Base-by-base conservation (phyloP, 2,888 invertebrate species). In the Drosophila pseudotakahashii region DNA sequence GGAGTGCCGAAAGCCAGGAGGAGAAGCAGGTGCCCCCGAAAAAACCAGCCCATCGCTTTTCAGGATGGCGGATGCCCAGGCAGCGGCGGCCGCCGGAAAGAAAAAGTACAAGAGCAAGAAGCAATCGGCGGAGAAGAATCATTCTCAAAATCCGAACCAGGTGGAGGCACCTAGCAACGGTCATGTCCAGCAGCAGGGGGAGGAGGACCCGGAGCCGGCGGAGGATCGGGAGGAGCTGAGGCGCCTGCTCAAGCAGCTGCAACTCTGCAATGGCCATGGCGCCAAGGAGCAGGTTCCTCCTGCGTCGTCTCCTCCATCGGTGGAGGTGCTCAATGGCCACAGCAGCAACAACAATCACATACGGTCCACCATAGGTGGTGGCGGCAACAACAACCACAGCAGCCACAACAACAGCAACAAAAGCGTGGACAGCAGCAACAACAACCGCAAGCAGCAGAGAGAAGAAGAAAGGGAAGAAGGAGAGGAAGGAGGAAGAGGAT, bases 71-170 rank as follows among this genome's bases (percentile, higher is more conserved):
- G 85, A 84, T 69, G 70, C 78, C 64, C 78, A 71, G 63, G 76
- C 80, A 59, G 76, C 73, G 62, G 60, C 77, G 44, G 62, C 61
- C 61, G 62, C 61, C 61, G 72, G 57, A 41, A 82, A 86, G 51
- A 82, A 82, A 10, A 82, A 83, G 58, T 80, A 50, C 42, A 77
- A 70, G 45, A 86, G 78, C 55, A 82, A 86, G 26, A 82, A 85
- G 67, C 80, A 78, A 58, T 48, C 55, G n/a, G 48, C 14, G 14
- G 47, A 47, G 3, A 47, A 57, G 34, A 75, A 41, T 26, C 26
- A 26, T 26, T 30, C 58, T 32, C 34, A 11, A 3, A 34, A 11
- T 34, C 34, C 34, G 1, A 53, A 30, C 13, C 30, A 67, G 7
- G 10, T 41, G 36, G 51, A 53, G 51, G 37, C 53, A 7, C 11